Conservation (phyloP, 2,113 vertebrate genomes). For the Beaufortia kweichowensis region DNA sequence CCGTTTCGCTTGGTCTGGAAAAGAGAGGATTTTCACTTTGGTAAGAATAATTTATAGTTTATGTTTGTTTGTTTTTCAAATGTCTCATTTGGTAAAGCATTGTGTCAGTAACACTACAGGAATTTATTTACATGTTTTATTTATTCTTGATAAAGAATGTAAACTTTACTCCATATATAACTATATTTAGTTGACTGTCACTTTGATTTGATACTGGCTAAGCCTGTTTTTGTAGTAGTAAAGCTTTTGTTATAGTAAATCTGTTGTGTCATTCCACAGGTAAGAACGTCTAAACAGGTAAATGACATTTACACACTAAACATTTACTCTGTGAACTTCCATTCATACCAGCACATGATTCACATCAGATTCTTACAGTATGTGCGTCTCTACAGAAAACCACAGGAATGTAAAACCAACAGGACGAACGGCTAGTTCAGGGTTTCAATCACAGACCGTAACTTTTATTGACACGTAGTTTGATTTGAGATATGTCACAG, state of each 20-base stretch:
- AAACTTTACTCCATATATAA: too few species aligned
- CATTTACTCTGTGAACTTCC: background rate
- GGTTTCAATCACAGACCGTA: background rate
- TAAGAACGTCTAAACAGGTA: background rate
- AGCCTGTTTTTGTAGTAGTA: constrained; percentile 1
- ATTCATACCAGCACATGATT: background rate
- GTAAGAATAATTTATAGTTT: background rate
- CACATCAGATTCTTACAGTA: constrained; percentile 21
- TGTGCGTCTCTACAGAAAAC: constrained; percentile 12
- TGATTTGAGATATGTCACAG: constrained; percentile 48
- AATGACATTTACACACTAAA: background rate
- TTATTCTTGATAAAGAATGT: too few species aligned
- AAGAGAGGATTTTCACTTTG: background rate
- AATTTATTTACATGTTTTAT: too few species aligned
- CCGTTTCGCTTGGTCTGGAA: background rate
- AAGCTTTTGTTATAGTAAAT: too few species aligned
- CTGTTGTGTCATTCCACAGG: background rate
- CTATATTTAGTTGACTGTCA: background rate
- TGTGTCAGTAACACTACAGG: too few species aligned
- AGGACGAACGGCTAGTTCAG: constrained; percentile 16
- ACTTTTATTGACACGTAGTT: constrained; percentile 34
- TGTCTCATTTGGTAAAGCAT: too few species aligned
- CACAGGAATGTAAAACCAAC: constrained; percentile 39
- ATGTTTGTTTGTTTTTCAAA: too few species aligned
- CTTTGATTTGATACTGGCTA: background rate